Base-by-base conservation (phyloP, 2,113 vertebrate species). In the Clarias batrachus region DNA sequence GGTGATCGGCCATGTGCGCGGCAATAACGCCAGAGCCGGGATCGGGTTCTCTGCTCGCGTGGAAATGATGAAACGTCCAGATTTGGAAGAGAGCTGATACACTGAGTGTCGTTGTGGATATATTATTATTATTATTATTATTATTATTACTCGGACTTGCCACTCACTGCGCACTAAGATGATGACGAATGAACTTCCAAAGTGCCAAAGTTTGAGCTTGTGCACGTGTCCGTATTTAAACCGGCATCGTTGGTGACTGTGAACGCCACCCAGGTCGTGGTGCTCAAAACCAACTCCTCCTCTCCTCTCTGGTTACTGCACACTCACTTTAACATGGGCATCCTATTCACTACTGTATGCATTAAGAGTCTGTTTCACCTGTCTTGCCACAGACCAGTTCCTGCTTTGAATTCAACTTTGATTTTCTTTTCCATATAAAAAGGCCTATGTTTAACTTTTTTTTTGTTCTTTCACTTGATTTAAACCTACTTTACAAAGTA, bases 1-100 rank as follows among this genome's bases (percentile, higher is more conserved):
- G 76, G 60, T 90, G 90, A 91, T 88, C 81, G 89, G 91, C 94
- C 94, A 95, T 96, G 92, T 94, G 12, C 10, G 37, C 48, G 60
- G 19, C 14, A 57, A 30, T 27, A 16, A 78, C 52, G 74, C 74
- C 16, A 37, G 56, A 11, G 56, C 77, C 17, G 77, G 13, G 73
- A 81, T 37, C 13, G 21, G 19, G 8, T 27, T 11, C 30, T 8
- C 27, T 63, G 79, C 27, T 37, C 56, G 8, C 57, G 14, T 21
- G 9, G 16, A 14, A 74, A 23, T 23, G 21, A 14, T 37, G 9
- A 37, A 41, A 19, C 30, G 57, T 23, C 59, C 79, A 41, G 59
- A 37, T 23, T 37, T 62, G 30, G 23, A 30, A 78, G 33, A 59
- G 48, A 48, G 71, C 21, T 62, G 13, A 41, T 19, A 17, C 3